Evolutionary conservation across 2,113 vertebrate genomes (phyloP), one percentile per base, ranked within the genome.

Genomic region (Trogon melanurus): DNA sequence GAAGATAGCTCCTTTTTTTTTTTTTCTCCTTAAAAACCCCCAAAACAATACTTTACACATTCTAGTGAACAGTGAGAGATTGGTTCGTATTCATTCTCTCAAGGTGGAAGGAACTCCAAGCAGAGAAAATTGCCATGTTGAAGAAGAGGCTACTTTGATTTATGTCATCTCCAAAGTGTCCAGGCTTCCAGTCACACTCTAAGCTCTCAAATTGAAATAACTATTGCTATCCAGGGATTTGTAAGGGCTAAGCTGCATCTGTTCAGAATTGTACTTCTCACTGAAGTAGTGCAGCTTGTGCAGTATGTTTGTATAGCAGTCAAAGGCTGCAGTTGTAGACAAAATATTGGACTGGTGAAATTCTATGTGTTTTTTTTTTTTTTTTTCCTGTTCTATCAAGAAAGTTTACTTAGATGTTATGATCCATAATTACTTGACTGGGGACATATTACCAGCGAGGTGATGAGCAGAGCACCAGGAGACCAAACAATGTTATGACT

Each of bases 171-270:
- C 89, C 78, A 74, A 84, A 81, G 53, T 61, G 65, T 70, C 93
- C 0, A 0, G 45, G 57, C 64, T 95, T 92, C 38, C 26, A 93
- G 38, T 56, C 74, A n/a, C 64, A 83, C 65, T 78, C 38, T 30
- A 3, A 60, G 29, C 41, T 78, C 71, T 83, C 62, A 70, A 58
- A 93, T 44, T 79, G 76, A 78, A 93, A 85, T 90, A 83, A 38
- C 51, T 67, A 6, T 64, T 23, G 86, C 69, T 92, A 6, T 65
- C n/a, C 38, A 64, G 80, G 70, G 80, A 91, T 94, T 93, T 96
- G 84, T 85, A 93, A 85, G 65, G 69, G 65, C 70, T 95, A 87
- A 94, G n/a, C 80, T 81, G 56, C 87, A 95, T 95, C 89, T 95
- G 80, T 89, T 95, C 84, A 87, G 85, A 81, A 79, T 87, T 91